phyloP scores from a whole-genome alignment of 2,113 vertebrate genomes.

The Anarhynchus alexandrinus region DNA sequence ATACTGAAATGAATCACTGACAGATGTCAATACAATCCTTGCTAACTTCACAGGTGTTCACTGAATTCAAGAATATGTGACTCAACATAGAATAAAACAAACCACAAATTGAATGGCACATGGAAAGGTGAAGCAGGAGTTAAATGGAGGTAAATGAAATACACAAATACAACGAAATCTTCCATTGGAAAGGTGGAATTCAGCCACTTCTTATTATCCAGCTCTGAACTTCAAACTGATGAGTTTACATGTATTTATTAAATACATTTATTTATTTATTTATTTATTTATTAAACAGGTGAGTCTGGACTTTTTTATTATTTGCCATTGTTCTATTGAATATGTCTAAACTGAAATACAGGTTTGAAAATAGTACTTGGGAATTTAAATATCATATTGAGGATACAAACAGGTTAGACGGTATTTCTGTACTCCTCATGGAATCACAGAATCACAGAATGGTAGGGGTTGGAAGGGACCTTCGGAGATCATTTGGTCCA shows the following conservation, averaged over 20 bases:
- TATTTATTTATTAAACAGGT: neutral
- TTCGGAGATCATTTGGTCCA: too few species aligned
- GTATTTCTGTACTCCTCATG: neutral
- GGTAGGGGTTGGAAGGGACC: too few species aligned
- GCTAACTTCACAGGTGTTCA: neutral
- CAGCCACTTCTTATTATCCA: neutral
- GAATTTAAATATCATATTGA: neutral
- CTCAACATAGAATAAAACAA: neutral
- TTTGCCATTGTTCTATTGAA: neutral
- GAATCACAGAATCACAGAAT: neutral
- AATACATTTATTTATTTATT: neutral
- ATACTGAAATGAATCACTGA: neutral
- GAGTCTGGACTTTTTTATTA: neutral
- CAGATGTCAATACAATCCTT: neutral
- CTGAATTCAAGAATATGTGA: neutral
- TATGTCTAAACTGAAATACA: neutral
- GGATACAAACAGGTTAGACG: neutral
- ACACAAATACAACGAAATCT: neutral
- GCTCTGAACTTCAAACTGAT: neutral
- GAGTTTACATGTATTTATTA: neutral
- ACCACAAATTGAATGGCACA: accelerated
- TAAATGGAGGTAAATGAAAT: neutral
- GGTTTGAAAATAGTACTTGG: neutral
- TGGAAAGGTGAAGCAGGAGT: neutral
- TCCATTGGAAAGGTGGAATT: neutral